phyloP scores from a whole-genome alignment of 1,140 invertebrate species.

The Sitophilus oryzae region DNA sequence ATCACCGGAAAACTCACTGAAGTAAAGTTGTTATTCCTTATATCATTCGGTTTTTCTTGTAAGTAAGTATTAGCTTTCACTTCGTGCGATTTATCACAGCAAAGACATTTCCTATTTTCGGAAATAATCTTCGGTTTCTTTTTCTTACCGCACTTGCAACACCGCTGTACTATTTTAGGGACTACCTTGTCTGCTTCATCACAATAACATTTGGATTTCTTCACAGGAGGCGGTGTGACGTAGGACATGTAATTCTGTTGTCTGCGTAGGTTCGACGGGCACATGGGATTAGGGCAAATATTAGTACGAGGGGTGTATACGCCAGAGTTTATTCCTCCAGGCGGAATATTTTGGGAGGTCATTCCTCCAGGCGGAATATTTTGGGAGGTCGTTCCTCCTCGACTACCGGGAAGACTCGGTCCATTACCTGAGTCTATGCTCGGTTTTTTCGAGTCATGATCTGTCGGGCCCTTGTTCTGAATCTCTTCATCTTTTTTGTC shows the following conservation, averaged over 20 bases:
- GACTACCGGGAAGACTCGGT: no score
- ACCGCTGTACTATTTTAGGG: background rate
- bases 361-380: background rate
- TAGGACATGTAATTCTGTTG: background rate
- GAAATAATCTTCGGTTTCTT: slow-evolving; percentile 3
- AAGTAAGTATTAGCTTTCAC: no score
- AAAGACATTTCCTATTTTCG: no score
- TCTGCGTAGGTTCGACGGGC: slow-evolving; percentile 8
- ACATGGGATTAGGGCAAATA: slow-evolving; percentile 4
- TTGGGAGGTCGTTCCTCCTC: no score
- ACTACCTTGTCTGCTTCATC: background rate
- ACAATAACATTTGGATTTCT: background rate
- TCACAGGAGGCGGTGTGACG: background rate
- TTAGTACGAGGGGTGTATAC: slow-evolving; percentile 3
- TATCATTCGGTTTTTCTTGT: no score
- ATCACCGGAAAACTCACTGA: no score
- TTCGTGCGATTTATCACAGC: no score
- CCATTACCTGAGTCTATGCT: no score
- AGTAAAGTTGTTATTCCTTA: background rate
- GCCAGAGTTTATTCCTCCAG: background rate
- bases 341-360: background rate
- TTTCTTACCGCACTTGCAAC: slow-evolving; percentile 8
- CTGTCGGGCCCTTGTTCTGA: no score
- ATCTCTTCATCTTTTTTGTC: no score
- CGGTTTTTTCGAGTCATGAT: no score